These are phyloP conservation scores for Odontocerum albicorne DNA, from an alignment of 2,888 invertebrate species.

Conservation along the genomic window DNA sequence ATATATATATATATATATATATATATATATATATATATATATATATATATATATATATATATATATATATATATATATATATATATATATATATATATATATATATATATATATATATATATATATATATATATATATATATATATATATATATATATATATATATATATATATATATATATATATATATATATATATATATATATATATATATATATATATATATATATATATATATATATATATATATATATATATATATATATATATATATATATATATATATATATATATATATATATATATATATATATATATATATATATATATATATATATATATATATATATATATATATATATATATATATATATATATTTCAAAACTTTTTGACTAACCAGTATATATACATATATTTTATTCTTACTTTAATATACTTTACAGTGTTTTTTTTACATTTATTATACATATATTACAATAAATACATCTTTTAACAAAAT, in stretches of 20 bases:
- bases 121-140: background rate
- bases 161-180: background rate
- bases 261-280: slow-evolving; percentile 14
- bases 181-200: slow-evolving; percentile 1
- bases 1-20: slow-evolving; percentile 1
- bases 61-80: slow-evolving; percentile 1
- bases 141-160: background rate
- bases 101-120: background rate
- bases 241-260: slow-evolving; percentile 14
- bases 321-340: slow-evolving; percentile 8
- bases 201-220: slow-evolving; percentile 14
- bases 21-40: slow-evolving; percentile 5
- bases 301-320: slow-evolving; percentile 13
- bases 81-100: background rate
- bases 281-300: slow-evolving; percentile 14
- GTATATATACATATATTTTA: too few relatives aligned
- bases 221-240: slow-evolving; percentile 14
- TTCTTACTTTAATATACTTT: too few relatives aligned
- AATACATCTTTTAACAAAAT: too few relatives aligned
- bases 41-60: slow-evolving; percentile 1
- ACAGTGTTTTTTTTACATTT: too few relatives aligned
- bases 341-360: slow-evolving; percentile 7
- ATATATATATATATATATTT: background rate
- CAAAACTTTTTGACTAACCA: background rate
- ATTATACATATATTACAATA: too few relatives aligned